A percentile compares a stretch with the other conserved stretches of the same genome.
These are phyloP conservation scores for Melanotaenia parkinsoni DNA, from an alignment of 2,797 vertebrate genomes.

Conservation along the genomic window DNA sequence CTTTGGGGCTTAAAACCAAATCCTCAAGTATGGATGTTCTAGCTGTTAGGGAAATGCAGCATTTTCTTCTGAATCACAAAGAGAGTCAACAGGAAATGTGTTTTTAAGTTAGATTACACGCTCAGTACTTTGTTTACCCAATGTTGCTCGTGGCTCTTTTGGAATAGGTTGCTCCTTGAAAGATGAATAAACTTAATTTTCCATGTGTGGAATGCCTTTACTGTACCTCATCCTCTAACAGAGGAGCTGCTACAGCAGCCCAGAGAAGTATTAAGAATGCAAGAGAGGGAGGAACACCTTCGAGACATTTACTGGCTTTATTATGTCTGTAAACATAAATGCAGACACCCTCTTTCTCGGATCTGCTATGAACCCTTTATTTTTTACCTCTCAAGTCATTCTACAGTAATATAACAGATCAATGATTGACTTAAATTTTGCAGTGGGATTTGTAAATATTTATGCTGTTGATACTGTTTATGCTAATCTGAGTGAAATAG, in stretches of 20 bases:
- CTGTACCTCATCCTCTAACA: constrained; percentile 32
- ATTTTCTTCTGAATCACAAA: constrained; percentile 49
- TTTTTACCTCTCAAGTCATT: not conserved
- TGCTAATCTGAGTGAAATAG: too few relatives aligned
- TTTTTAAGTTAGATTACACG: constrained; percentile 55
- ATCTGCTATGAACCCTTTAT: not conserved
- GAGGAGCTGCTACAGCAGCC: constrained; percentile 17
- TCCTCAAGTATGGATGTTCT: constrained; percentile 27
- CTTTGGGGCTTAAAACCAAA: constrained; percentile 54
- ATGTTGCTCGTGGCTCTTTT: constrained; percentile 42
- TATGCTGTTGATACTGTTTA: not conserved
- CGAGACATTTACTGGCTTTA: constrained; percentile 7
- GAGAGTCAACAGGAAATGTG: constrained; percentile 49
- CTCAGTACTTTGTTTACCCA: constrained; percentile 57
- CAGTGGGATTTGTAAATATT: not conserved
- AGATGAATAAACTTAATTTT: constrained; percentile 53
- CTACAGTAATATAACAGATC: not conserved
- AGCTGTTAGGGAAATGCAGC: constrained; percentile 50
- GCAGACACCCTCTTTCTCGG: not conserved
- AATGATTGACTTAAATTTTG: not conserved
- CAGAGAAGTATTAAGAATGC: constrained; percentile 12
- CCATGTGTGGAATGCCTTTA: constrained; percentile 30
- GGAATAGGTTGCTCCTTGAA: constrained; percentile 39
- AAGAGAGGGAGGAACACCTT: not conserved
- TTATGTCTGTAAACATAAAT: not conserved